Evolutionary conservation across 2,888 invertebrate genomes (phyloP), one percentile per base, ranked within the genome.

Genomic region (Rhabditophanes sp.): DNA sequence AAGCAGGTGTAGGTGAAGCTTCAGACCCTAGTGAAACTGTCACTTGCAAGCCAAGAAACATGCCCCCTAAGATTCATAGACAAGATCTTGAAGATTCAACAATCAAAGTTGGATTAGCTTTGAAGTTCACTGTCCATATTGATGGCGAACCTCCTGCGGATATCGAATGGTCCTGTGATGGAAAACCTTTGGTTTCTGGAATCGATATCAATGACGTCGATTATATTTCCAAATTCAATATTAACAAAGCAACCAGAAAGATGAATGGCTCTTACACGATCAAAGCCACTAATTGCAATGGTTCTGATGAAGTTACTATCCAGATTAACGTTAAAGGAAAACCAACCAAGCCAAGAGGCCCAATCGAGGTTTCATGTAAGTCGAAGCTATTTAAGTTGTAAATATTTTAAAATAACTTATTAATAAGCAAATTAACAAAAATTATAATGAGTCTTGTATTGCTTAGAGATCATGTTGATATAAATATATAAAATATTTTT

Each of bases 91-190:
- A 81, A 35, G 82, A 84, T 57, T 73, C 88, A 18, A 82, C 79
- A 0, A 75, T 93, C 50, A 87, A 85, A 69, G 84, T 83, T 15
- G 90, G 90, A 25, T 83, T 85, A 67, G 76, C 80, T 56, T 77
- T 93, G 56, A 76, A 80, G 18, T 71, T 90, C 48, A 85, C 88
- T 66, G 77, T 88, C 45, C 82, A 84, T 66, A 81, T 87, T 41
- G 78, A 79, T 51, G 96, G 96, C 41, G 93, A 96, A 71, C 96
- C 96, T 8, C 80, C 83, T 49, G 88, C 96, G 56, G 76, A 78
- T 7, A 88, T 87, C 66, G 77, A 76, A 1, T 99, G 96, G 96
- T 81, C 78, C 71, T 76, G 82, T 55, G 83, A 84, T 66, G 84
- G 50, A 27, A 35, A 37, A 28, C 27, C 35, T 12, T 39, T 49